Base-by-base conservation (phyloP, 1,140 invertebrate species). In the Aphelenchoides besseyi region DNA sequence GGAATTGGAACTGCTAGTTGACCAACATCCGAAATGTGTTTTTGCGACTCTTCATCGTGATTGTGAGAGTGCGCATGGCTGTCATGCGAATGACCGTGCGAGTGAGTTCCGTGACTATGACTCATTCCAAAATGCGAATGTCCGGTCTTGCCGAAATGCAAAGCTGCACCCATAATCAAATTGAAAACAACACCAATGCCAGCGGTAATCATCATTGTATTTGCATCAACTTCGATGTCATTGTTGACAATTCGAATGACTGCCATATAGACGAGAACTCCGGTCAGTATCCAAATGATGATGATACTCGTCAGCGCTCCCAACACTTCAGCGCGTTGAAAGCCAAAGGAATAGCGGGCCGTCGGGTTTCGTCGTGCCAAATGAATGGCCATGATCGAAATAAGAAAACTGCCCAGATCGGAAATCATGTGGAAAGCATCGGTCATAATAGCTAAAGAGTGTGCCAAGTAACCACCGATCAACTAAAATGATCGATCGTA, bases 271-370 rank as follows among this genome's bases (percentile, higher is more conserved):
- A 97, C 90, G 35, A 98, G 87, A 23, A 97, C 89, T 5, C 92
- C 95, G 0, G 95, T 98, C n/a, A 98, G 92, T 35, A 97, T 90
- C 95, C 94, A 97, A 81, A 97, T 94, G 79, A 97, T 87, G 0
- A 98, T 87, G 0, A 98, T 94, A 0, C 94, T 75, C 28, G 76
- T 74, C 73, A 89, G 48, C 26, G 82, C 82, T 18, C 82, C 83
- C 12, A 83, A 41, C 2, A 83, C 75, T 64, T 88, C 88, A 2
- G 94, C 94, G 70, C 94, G 87, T 80, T 95, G 92, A 91, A 92
- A 91, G 84, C 92, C 91, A 84, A 90, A 91, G 68, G 87, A 89
- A 82, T 91, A 87, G 63, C 84, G 89, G 79, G 91, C 90, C 0
- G 93, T 94, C 2, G 94, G 89, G 12, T 92, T 92, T 82, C 92